Evolutionary conservation across 2,797 vertebrate genomes (phyloP).

Genomic region (Typhlichthys eigenmanni): DNA sequence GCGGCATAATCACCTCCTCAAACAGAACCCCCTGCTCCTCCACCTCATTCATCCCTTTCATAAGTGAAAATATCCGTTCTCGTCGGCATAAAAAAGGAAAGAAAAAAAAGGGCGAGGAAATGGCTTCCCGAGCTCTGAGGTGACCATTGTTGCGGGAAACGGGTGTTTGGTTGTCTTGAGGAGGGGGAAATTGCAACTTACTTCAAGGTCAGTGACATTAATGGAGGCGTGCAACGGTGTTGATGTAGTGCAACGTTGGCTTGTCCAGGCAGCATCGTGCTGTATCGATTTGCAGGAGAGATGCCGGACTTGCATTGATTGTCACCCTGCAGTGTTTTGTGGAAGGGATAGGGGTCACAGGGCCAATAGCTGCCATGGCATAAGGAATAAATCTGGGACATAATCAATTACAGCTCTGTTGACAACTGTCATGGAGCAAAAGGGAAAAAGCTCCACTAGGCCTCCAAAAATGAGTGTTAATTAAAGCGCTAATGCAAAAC

Average conservation of each 20-base stretch:
- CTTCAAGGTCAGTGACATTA: conserved; percentile 81
- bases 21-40: conserved; percentile 63
- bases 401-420: background rate
- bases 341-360: conserved; percentile 20
- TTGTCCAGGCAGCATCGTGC: conserved; percentile 55
- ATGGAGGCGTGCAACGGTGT: conserved; percentile 70
- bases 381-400: conserved; percentile 46
- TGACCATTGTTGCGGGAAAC: conserved; percentile 51
- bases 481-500: no score
- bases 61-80: conserved; percentile 74
- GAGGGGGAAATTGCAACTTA: conserved; percentile 79
- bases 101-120: conserved; percentile 56
- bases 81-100: conserved; percentile 21
- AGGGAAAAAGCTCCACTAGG: no score
- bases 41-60: conserved; percentile 53
- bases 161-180: conserved; percentile 53
- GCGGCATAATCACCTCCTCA: conserved; percentile 75
- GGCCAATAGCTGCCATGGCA: conserved; percentile 40
- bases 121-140: conserved; percentile 64
- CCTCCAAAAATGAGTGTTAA: no score
- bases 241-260: conserved; percentile 58
- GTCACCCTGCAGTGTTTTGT: conserved; percentile 56
- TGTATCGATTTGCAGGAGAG: conserved; percentile 61
- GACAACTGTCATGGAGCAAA: no score
- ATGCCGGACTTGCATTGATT: conserved; percentile 63